These are phyloP conservation scores for Apomyelois bistriatella DNA, from an alignment of 2,888 invertebrate species.

Conservation along the genomic window DNA sequence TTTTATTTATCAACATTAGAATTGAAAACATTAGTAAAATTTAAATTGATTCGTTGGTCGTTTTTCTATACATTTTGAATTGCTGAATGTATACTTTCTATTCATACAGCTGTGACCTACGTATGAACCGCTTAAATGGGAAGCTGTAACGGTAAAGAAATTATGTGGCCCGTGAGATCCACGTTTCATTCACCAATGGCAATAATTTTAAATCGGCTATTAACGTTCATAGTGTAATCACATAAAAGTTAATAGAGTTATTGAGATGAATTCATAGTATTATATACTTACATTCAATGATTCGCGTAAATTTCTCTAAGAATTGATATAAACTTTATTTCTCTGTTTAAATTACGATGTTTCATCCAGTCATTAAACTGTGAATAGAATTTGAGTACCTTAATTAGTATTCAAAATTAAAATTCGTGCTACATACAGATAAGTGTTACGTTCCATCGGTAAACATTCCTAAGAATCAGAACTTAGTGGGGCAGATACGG, in stretches of 20 bases:
- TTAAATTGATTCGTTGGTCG: too few relatives aligned
- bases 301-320: too few relatives aligned
- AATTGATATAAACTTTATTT: too few relatives aligned
- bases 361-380: too few relatives aligned
- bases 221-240: neutral
- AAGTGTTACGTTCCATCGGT: slow-evolving; percentile 59
- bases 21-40: too few relatives aligned
- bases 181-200: slow-evolving; percentile 18
- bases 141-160: slow-evolving; percentile 31
- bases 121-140: slow-evolving; percentile 49
- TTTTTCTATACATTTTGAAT: too few relatives aligned
- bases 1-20: too few relatives aligned
- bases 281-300: too few relatives aligned
- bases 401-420: slow-evolving; percentile 7
- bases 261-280: too few relatives aligned
- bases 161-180: slow-evolving; percentile 21
- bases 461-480: slow-evolving; percentile 67
- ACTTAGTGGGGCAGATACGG: slow-evolving; percentile 51
- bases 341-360: too few relatives aligned
- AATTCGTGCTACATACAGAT: slow-evolving; percentile 15
- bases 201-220: slow-evolving; percentile 21
- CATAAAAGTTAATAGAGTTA: too few relatives aligned
- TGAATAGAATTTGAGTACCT: neutral
- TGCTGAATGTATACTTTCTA: slow-evolving; percentile 15
- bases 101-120: slow-evolving; percentile 21